Evolutionary conservation across 2,888 invertebrate genomes (phyloP).

Genomic region (Lasioglossum figueresi): DNA sequence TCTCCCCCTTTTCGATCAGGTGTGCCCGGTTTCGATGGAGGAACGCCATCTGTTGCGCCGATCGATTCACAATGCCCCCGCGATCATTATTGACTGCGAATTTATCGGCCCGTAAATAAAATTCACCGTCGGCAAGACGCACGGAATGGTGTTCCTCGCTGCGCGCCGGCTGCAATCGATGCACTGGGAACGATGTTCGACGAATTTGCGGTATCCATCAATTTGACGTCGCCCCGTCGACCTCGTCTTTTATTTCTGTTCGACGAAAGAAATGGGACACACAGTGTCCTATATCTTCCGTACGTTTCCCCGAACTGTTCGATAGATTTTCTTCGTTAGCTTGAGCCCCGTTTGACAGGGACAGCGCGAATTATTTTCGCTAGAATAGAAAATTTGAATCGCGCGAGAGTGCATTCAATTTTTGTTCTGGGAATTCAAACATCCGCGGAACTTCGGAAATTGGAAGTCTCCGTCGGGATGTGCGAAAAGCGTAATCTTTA

Average conservation of each 20-base stretch:
- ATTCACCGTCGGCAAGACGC: constrained; percentile 60
- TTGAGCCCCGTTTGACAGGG: not conserved
- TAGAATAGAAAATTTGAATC: not conserved
- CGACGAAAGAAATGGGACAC: constrained; percentile 6
- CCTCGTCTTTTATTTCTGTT: constrained; percentile 28
- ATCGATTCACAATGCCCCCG: constrained; percentile 55
- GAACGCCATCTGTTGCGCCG: constrained; percentile 66
- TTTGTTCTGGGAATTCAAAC: not conserved
- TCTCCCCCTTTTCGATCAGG: constrained; percentile 8
- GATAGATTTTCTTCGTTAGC: constrained; percentile 2
- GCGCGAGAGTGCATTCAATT: not conserved
- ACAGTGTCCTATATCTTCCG: not conserved
- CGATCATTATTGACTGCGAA: constrained; percentile 63
- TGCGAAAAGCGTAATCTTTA: not conserved
- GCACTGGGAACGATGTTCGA: constrained; percentile 43
- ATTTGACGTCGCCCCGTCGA: constrained; percentile 20
- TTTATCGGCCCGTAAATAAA: constrained; percentile 67
- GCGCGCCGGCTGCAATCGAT: constrained; percentile 47
- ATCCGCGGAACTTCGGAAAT: not conserved
- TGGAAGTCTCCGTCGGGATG: not conserved
- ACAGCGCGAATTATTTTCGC: not conserved
- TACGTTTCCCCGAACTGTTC: not conserved
- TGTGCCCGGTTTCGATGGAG: constrained; percentile 37
- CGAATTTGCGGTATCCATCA: constrained; percentile 44
- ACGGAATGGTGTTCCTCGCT: constrained; percentile 12